A percentile compares a stretch with the other conserved stretches of the same genome.
Evolutionary conservation across 2,113 vertebrate species (phyloP).

Genomic region (Bungarus multicinctus): DNA sequence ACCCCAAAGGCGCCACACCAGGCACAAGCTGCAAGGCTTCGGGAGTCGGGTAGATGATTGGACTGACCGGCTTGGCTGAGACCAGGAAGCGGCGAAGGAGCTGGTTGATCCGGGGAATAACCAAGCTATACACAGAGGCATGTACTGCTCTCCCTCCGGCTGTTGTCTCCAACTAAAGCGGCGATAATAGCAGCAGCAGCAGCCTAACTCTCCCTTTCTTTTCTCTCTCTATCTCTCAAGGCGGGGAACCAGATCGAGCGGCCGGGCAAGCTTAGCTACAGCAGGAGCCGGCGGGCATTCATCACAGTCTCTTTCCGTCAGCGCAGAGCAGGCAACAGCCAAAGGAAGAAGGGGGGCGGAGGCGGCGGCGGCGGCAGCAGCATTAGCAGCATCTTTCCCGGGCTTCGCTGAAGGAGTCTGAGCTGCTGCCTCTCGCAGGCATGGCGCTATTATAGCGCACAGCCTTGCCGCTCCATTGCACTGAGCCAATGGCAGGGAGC

Average conservation of each 20-base stretch:
- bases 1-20: slow-evolving; percentile 42
- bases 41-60: neutral
- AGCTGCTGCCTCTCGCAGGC: slow-evolving; percentile 64
- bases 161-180: neutral
- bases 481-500: slow-evolving; percentile 80
- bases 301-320: neutral
- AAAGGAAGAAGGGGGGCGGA: slow-evolving; percentile 5
- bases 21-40: slow-evolving; percentile 2
- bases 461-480: slow-evolving; percentile 74
- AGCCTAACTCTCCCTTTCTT: neutral
- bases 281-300: neutral
- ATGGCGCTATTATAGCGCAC: slow-evolving; percentile 74
- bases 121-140: neutral
- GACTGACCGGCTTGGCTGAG: neutral
- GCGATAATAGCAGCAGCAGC: neutral
- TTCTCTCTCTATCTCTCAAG: neutral
- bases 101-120: neutral
- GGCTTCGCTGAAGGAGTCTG: slow-evolving; percentile 41
- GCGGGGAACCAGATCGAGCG: neutral
- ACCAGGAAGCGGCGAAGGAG: neutral
- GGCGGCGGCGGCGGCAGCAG: neutral
- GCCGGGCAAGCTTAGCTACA: neutral
- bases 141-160: neutral
- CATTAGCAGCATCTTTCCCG: slow-evolving; percentile 43
- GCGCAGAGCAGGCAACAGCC: slow-evolving; percentile 7